These are phyloP conservation scores for Heliconius hortense DNA, from an alignment of 2,888 invertebrate genomes.

Conservation along the genomic window DNA sequence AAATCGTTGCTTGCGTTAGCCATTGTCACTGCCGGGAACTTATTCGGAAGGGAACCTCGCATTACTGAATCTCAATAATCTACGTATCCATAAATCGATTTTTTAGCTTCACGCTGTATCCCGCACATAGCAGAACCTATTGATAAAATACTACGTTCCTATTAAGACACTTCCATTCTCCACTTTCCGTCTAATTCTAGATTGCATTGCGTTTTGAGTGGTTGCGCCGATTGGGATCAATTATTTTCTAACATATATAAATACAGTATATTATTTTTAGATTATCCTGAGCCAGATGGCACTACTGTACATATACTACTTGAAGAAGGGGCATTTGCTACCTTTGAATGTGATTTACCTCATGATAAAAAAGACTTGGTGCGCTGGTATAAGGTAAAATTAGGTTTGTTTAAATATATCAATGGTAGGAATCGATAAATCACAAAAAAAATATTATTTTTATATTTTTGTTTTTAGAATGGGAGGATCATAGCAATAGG, in stretches of 20 bases:
- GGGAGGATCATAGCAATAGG: slow-evolving; percentile 41
- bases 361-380: slow-evolving; percentile 48
- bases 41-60: too few species aligned
- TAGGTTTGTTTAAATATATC: background rate
- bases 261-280: slow-evolving; percentile 46
- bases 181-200: too few species aligned
- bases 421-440: background rate
- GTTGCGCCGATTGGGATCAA: too few species aligned
- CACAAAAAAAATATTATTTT: background rate
- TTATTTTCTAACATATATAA: background rate
- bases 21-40: too few species aligned
- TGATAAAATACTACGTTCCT: too few species aligned
- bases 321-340: slow-evolving; percentile 44
- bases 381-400: slow-evolving; percentile 60
- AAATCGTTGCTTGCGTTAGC: background rate
- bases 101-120: too few species aligned
- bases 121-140: too few species aligned
- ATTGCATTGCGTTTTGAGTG: too few species aligned
- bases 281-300: slow-evolving; percentile 41
- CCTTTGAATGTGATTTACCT: slow-evolving; percentile 51
- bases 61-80: too few species aligned
- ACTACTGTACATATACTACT: slow-evolving; percentile 41
- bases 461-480: slow-evolving; percentile 49
- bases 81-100: too few species aligned
- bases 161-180: too few species aligned